phyloP scores from a whole-genome alignment of 2,113 vertebrate species.

The Microcebus murinus region DNA sequence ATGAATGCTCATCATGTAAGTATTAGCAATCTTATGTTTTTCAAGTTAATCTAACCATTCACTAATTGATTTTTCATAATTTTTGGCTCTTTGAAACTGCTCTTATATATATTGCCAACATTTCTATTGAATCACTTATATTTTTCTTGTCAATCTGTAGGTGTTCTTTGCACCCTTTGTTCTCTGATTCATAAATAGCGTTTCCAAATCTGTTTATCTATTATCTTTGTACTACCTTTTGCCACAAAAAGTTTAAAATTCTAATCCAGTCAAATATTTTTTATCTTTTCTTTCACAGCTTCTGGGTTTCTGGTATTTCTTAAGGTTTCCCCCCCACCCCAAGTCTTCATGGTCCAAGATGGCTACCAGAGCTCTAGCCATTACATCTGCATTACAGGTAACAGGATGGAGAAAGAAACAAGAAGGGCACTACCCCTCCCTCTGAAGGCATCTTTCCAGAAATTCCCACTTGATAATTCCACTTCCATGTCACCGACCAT shows the following conservation, averaged over 20 bases:
- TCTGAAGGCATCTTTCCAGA: conserved; percentile 34
- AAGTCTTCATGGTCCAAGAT: not conserved
- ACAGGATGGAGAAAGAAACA: not conserved
- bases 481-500: not conserved
- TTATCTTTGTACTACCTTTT: not conserved
- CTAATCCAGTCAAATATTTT: not conserved
- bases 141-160: not conserved
- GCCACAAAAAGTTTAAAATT: not conserved
- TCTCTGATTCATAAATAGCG: not conserved
- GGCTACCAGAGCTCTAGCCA: not conserved
- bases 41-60: not conserved
- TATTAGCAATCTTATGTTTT: not conserved
- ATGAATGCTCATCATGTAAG: too few species aligned
- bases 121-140: not conserved
- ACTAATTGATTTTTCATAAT: not conserved
- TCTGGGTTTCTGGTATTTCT: not conserved
- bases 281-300: not conserved
- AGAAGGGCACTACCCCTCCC: not conserved
- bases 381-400: not conserved
- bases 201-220: not conserved
- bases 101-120: not conserved
- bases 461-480: not conserved
- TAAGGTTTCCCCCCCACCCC: not conserved
- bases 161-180: not conserved
- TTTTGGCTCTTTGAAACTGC: not conserved